phyloP scores from a whole-genome alignment of 2,797 vertebrate species.

The Corythornis leucogaster region DNA sequence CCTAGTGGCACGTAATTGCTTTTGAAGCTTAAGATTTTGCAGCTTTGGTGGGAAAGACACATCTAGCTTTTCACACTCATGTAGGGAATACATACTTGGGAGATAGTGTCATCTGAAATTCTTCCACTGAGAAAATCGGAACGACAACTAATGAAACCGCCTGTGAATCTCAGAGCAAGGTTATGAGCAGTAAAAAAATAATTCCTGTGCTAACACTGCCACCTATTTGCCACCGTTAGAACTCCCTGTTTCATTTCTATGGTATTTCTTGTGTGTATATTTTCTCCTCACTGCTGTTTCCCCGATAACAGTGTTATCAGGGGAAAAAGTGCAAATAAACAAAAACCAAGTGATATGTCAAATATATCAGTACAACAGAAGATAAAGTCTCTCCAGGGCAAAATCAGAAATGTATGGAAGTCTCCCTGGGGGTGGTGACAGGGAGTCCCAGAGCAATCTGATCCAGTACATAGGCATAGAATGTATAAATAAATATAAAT shows the following conservation, averaged over 20 bases:
- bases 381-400: not conserved
- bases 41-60: slow-evolving; percentile 15
- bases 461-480: not conserved
- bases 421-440: not conserved
- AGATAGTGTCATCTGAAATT: slow-evolving; percentile 27
- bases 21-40: not conserved
- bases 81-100: slow-evolving; percentile 17
- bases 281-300: not conserved
- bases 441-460: not conserved
- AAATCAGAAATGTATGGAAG: not conserved
- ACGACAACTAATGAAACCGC: not conserved
- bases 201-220: slow-evolving; percentile 50
- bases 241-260: not conserved
- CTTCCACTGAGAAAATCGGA: slow-evolving; percentile 13
- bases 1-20: not conserved
- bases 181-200: not conserved
- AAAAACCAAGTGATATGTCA: not conserved
- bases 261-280: not conserved
- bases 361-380: not conserved
- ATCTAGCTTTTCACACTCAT: not conserved
- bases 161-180: not conserved
- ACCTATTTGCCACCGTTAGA: not conserved
- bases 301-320: not conserved
- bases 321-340: not conserved
- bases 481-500: not conserved